phyloP scores from a whole-genome alignment of 2,113 vertebrate genomes.

The Psammodynastes pulverulentus region DNA sequence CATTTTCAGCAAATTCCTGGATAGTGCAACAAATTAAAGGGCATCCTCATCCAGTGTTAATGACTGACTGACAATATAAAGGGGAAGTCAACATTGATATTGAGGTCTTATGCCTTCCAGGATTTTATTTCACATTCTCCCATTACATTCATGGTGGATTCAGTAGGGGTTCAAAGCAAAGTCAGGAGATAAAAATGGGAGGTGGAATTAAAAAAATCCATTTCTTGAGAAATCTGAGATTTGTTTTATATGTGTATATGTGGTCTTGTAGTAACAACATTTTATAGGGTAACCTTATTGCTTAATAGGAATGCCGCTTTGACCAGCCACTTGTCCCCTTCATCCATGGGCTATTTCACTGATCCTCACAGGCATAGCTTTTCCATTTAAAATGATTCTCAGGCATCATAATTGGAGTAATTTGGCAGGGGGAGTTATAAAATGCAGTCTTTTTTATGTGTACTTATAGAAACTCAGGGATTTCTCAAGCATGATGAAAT shows the following conservation, averaged over 20 bases:
- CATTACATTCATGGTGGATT: background rate
- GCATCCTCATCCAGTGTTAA: background rate
- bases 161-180: background rate
- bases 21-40: background rate
- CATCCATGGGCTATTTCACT: background rate
- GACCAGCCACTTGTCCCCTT: background rate
- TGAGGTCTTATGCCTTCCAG: background rate
- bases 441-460: background rate
- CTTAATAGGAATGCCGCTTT: background rate
- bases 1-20: background rate
- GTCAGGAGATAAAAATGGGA: background rate
- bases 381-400: background rate
- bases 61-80: background rate
- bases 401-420: background rate
- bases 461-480: background rate
- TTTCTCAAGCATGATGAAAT: background rate
- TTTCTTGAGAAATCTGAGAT: background rate
- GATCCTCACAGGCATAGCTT: background rate
- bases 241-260: background rate
- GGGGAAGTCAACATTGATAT: background rate
- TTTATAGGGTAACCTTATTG: background rate
- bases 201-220: background rate
- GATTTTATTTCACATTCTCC: background rate
- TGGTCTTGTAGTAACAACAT: background rate
- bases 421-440: background rate